A percentile compares a stretch with the other conserved stretches of the same genome.
phyloP scores from a whole-genome alignment of 2,888 invertebrate species.

The Rhimphoctona megacephalus region DNA sequence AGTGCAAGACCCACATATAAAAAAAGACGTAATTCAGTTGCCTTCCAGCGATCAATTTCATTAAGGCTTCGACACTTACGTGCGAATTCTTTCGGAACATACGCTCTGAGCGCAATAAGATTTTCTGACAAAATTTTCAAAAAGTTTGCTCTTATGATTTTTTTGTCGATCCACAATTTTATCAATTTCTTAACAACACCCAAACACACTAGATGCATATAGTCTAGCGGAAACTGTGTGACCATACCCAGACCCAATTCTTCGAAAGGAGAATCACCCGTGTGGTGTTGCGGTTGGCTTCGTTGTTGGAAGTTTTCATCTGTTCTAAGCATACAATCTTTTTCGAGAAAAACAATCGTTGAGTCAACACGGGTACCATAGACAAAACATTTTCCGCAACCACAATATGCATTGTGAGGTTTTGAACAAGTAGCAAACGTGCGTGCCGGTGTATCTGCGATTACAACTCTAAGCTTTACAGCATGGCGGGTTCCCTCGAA shows the following conservation, averaged over 20 bases:
- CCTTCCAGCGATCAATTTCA: conserved; percentile 7
- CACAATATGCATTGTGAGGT: conserved; percentile 14
- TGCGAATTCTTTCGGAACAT: conserved; percentile 11
- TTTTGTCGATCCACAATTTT: conserved; percentile 5
- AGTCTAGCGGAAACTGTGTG: too few relatives aligned
- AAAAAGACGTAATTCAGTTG: conserved; percentile 16
- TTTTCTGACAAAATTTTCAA: conserved; percentile 13
- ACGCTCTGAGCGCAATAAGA: conserved; percentile 6
- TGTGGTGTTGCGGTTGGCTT: conserved; percentile 8
- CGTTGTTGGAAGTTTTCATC: conserved; percentile 16
- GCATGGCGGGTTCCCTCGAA: not conserved
- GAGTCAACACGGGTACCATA: not conserved
- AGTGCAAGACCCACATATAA: conserved; percentile 1
- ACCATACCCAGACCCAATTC: conserved; percentile 18
- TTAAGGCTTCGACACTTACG: not conserved
- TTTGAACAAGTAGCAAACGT: conserved; percentile 20
- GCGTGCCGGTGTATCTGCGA: conserved; percentile 17
- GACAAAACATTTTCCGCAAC: conserved; percentile 23
- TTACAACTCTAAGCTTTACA: not conserved
- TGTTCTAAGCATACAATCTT: not conserved
- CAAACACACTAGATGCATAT: conserved; percentile 19
- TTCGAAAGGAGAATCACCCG: conserved; percentile 22
- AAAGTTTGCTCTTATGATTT: not conserved
- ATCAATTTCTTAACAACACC: not conserved
- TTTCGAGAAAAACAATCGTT: conserved; percentile 10